Evolutionary conservation across 2,113 vertebrate species (phyloP).

Genomic region (Urocitellus parryii): DNA sequence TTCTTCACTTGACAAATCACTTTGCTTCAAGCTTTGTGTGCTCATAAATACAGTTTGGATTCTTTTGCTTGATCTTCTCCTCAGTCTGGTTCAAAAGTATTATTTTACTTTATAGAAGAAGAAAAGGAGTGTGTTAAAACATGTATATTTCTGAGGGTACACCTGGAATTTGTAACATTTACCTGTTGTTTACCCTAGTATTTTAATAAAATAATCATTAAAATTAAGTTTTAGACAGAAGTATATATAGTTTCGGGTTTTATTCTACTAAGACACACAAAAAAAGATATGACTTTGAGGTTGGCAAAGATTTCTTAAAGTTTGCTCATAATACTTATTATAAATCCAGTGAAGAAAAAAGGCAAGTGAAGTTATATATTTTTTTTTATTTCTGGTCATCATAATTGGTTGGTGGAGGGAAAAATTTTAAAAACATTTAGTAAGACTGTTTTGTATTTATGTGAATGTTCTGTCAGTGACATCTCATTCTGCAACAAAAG

Average conservation of each 20-base stretch:
- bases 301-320: background rate
- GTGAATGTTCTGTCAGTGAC: background rate
- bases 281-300: background rate
- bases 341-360: background rate
- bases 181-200: background rate
- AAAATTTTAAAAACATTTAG: background rate
- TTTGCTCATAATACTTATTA: background rate
- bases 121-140: background rate
- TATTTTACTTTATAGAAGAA: background rate
- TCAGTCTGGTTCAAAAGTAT: background rate
- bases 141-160: background rate
- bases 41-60: background rate
- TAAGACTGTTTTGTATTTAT: background rate
- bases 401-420: background rate
- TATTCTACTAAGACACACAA: background rate
- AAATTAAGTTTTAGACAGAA: background rate
- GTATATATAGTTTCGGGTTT: too few relatives aligned
- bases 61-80: background rate
- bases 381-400: background rate
- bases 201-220: slow-evolving; percentile 17
- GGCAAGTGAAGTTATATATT: background rate
- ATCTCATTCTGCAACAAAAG: background rate
- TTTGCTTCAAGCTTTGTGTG: slow-evolving; percentile 37
- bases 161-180: background rate
- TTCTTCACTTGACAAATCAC: slow-evolving; percentile 59